A percentile compares a stretch with the other conserved stretches of the same genome.
phyloP scores from a whole-genome alignment of 1,140 invertebrate species.

The Cylas formicarius region DNA sequence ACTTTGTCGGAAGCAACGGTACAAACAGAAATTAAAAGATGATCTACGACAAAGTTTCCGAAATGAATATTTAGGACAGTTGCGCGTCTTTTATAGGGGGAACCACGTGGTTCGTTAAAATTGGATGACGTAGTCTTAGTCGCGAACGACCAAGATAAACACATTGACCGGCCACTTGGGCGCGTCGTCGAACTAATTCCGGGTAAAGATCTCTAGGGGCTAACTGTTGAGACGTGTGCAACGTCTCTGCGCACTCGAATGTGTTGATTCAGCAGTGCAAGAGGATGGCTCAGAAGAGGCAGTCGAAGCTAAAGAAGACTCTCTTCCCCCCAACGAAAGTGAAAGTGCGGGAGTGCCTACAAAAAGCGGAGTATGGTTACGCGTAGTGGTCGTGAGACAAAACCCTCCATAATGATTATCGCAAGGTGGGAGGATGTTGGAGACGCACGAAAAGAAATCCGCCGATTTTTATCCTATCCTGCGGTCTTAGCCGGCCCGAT shows the following conservation, averaged over 20 bases:
- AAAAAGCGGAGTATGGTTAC: no score
- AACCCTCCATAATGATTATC: no score
- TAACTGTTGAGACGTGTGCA: conserved; percentile 13
- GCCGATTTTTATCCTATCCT: no score
- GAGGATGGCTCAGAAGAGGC: no score
- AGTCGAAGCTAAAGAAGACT: no score
- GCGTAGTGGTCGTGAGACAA: no score
- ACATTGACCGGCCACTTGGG: conserved; percentile 15
- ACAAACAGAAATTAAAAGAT: conserved; percentile 13
- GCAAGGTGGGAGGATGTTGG: no score
- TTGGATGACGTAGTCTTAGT: conserved; percentile 16
- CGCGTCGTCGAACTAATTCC: conserved; percentile 12
- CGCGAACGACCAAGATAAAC: conserved; percentile 14
- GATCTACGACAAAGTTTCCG: conserved; percentile 13
- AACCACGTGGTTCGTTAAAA: background rate
- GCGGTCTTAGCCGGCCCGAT: no score
- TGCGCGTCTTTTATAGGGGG: conserved; percentile 1
- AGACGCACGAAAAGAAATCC: no score
- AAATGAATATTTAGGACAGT: conserved; percentile 21
- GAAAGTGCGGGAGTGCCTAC: no score
- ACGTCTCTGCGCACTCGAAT: conserved; percentile 14
- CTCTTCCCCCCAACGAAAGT: background rate
- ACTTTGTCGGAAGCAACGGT: conserved; percentile 5
- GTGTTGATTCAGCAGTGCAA: conserved; percentile 2
- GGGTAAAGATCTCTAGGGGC: conserved; percentile 2